Conservation (phyloP, 2,797 vertebrate genomes). For the Anisognathus igniventris region DNA sequence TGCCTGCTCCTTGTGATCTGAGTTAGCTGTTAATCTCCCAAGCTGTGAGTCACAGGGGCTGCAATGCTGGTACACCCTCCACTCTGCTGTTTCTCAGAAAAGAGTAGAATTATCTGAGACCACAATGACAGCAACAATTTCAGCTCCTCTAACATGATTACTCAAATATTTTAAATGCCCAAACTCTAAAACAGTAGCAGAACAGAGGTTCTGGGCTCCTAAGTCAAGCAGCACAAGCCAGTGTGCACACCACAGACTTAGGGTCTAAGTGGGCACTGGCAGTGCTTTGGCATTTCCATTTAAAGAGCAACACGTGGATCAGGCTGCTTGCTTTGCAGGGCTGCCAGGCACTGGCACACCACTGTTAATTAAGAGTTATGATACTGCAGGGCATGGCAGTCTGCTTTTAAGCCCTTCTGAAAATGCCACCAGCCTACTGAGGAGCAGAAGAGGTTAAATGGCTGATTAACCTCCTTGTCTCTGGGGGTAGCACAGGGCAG, state of each 20-base stretch:
- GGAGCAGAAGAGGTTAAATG: neutral
- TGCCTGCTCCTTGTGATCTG: neutral
- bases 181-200: neutral
- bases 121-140: neutral
- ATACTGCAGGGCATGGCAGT: neutral
- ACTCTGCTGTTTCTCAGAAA: neutral
- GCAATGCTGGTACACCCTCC: neutral
- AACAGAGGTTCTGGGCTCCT: neutral
- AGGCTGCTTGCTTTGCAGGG: neutral
- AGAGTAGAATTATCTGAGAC: neutral
- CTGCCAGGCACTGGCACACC: neutral
- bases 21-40: neutral
- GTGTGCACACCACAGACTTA: accelerated
- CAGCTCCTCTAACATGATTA: neutral
- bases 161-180: neutral
- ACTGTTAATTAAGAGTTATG: neutral
- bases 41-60: neutral
- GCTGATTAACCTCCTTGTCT: neutral
- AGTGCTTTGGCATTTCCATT: neutral
- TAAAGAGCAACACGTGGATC: neutral
- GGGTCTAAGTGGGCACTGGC: neutral
- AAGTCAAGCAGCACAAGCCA: neutral
- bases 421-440: neutral
- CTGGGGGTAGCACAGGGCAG: neutral
- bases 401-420: neutral